phyloP scores from a whole-genome alignment of 2,113 vertebrate genomes.

The Lagopus muta region DNA sequence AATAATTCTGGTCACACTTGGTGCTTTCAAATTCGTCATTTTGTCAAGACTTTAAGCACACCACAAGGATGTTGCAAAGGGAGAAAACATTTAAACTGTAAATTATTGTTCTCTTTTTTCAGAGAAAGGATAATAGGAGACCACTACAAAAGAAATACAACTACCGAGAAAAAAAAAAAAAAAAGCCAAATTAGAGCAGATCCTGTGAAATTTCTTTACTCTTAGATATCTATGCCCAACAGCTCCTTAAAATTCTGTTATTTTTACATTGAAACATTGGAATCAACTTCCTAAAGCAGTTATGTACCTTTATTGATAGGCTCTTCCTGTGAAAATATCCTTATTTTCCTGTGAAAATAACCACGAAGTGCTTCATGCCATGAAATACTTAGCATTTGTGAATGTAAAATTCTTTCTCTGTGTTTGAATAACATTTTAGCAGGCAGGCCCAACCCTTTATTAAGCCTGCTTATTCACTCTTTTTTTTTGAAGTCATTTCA shows the following conservation, averaged over 20 bases:
- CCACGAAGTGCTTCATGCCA: too few species aligned
- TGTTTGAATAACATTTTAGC: not conserved
- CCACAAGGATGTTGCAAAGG: not conserved
- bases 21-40: not conserved
- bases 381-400: not conserved
- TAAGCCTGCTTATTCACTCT: not conserved
- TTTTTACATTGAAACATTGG: not conserved
- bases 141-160: not conserved
- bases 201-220: not conserved
- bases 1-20: not conserved
- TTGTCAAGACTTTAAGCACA: not conserved
- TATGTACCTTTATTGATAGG: not conserved
- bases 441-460: not conserved
- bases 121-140: too few species aligned
- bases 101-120: not conserved
- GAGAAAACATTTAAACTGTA: not conserved
- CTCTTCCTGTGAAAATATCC: not conserved
- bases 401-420: accelerated
- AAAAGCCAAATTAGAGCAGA: not conserved
- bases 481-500: not conserved
- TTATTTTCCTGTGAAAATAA: too few species aligned
- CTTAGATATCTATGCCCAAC: not conserved
- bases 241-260: not conserved
- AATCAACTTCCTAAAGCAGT: not conserved
- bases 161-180: not conserved